These are phyloP conservation scores for Anolis apletophallus DNA, from an alignment of 2,797 vertebrate genomes.

Conservation along the genomic window DNA sequence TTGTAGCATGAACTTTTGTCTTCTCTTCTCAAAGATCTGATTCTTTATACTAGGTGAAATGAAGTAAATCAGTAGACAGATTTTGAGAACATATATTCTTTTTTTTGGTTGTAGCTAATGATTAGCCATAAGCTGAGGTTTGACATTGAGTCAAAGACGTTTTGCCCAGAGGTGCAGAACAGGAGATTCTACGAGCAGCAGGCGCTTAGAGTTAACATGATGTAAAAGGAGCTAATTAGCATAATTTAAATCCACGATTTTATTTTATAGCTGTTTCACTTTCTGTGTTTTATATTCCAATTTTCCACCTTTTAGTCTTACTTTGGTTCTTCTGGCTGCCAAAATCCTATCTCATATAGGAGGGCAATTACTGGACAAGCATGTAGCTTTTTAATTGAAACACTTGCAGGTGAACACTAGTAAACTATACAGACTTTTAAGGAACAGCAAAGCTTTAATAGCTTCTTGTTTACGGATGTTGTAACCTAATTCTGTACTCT, in stretches of 20 bases:
- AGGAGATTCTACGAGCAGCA: slow-evolving; percentile 1
- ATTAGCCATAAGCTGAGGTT: background rate
- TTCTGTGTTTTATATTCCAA: slow-evolving; percentile 73
- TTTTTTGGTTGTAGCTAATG: background rate
- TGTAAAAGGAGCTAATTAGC: slow-evolving; percentile 69
- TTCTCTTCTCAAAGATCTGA: slow-evolving; percentile 5
- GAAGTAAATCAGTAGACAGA: slow-evolving; percentile 14
- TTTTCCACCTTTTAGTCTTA: slow-evolving; percentile 79
- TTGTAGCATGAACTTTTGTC: background rate
- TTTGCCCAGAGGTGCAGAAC: slow-evolving; percentile 38
- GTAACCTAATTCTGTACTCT: slow-evolving; percentile 72
- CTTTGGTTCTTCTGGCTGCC: slow-evolving; percentile 59
- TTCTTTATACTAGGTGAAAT: background rate
- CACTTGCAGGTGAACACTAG: slow-evolving; percentile 74
- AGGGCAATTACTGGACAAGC: slow-evolving; percentile 73
- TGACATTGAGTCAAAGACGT: background rate
- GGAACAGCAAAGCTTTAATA: slow-evolving; percentile 75
- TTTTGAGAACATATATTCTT: slow-evolving; percentile 5
- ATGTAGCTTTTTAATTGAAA: slow-evolving; percentile 80
- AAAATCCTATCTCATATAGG: slow-evolving; percentile 66
- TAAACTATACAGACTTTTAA: slow-evolving; percentile 79
- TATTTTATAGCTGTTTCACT: slow-evolving; percentile 71
- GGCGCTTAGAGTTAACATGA: slow-evolving; percentile 42
- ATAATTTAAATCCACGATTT: slow-evolving; percentile 72
- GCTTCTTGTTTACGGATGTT: slow-evolving; percentile 70